A percentile compares a stretch with the other conserved stretches of the same genome.
Evolutionary conservation across 2,113 vertebrate genomes (phyloP).

Genomic region (Cottus gobio): DNA sequence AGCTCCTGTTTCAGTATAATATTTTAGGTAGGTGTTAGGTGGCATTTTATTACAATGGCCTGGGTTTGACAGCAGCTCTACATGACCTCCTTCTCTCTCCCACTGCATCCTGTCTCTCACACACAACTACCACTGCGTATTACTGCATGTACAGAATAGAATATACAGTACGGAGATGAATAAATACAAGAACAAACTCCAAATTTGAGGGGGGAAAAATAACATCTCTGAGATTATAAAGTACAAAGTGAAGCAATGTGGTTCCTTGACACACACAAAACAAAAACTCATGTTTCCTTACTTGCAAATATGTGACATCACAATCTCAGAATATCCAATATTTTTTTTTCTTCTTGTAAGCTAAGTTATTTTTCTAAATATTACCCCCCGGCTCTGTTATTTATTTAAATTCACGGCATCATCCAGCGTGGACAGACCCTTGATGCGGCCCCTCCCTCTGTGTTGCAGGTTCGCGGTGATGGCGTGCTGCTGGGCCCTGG

Average conservation of each 20-base stretch:
- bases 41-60: not conserved
- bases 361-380: not conserved
- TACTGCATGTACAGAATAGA: not conserved
- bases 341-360: too few species aligned
- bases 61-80: not conserved
- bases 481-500: conserved; percentile 99
- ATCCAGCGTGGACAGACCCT: too few species aligned
- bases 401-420: not conserved
- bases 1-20: conserved; percentile 37
- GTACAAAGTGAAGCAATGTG: not conserved
- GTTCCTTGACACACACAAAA: not conserved
- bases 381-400: not conserved
- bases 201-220: not conserved
- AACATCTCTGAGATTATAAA: too few species aligned
- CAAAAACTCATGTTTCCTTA: not conserved
- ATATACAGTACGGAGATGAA: not conserved
- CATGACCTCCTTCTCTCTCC: not conserved
- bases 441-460: too few species aligned
- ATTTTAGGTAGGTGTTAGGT: not conserved
- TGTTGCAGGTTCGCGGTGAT: conserved; percentile 94
- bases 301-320: too few species aligned
- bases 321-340: not conserved
- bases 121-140: not conserved
- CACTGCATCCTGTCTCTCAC: not conserved
- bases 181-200: not conserved